These are phyloP conservation scores for Triplophysa yarkandensis DNA, from an alignment of 2,797 vertebrate species.

Conservation along the genomic window DNA sequence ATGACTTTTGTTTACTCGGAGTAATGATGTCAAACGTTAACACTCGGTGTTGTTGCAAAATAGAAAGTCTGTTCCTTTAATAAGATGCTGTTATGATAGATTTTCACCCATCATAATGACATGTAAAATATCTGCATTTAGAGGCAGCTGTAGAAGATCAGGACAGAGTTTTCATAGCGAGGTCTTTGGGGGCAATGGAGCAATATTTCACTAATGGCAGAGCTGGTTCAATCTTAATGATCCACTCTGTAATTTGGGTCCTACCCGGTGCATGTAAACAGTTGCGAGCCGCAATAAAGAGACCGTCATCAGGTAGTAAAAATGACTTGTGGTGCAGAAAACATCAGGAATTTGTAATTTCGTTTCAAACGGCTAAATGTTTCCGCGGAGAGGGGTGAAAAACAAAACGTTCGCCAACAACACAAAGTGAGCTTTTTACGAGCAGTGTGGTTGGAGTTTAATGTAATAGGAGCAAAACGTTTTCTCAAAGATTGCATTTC, in stretches of 20 bases:
- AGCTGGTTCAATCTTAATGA: conserved; percentile 62
- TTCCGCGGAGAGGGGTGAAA: conserved; percentile 38
- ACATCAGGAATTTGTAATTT: conserved; percentile 55
- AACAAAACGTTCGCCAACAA: conserved; percentile 48
- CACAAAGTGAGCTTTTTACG: conserved; percentile 56
- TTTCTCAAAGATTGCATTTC: not conserved
- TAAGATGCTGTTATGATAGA: conserved; percentile 42
- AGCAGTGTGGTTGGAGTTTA: conserved; percentile 53
- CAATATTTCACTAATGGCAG: conserved; percentile 60
- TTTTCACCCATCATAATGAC: conserved; percentile 44
- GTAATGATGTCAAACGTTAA: conserved; percentile 15
- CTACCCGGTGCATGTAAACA: conserved; percentile 58
- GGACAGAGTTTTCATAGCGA: conserved; percentile 46
- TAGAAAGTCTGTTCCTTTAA: conserved; percentile 40
- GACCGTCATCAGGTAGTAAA: conserved; percentile 55
- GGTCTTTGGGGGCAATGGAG: conserved; percentile 55
- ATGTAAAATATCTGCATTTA: conserved; percentile 49
- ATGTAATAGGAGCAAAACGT: conserved; percentile 51
- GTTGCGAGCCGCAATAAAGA: conserved; percentile 57
- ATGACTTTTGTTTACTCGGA: conserved; percentile 33
- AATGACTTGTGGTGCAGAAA: conserved; percentile 55
- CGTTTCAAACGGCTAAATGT: conserved; percentile 50
- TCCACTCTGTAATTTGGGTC: conserved; percentile 57
- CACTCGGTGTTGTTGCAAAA: conserved; percentile 19
- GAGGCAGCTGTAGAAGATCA: conserved; percentile 46